These are phyloP conservation scores for Nasonovia ribisnigri DNA, from an alignment of 2,888 invertebrate genomes.

Conservation along the genomic window DNA sequence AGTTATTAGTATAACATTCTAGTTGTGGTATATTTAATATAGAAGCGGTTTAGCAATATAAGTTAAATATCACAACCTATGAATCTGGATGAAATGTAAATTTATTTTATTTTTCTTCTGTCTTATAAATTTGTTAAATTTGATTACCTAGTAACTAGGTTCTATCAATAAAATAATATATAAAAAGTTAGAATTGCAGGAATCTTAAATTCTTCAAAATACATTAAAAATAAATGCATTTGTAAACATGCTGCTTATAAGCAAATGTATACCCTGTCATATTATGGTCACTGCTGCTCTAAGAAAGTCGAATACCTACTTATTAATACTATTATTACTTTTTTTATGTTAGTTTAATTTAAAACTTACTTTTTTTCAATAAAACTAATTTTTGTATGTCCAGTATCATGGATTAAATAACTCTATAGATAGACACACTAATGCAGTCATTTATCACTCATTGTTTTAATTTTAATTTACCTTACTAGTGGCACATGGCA, in stretches of 20 bases:
- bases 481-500: no score
- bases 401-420: no score
- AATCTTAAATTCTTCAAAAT: neutral
- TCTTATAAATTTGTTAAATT: no score
- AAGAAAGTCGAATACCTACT: neutral
- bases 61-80: neutral
- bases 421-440: no score
- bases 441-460: no score
- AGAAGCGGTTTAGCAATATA: neutral
- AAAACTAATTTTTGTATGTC: neutral
- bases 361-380: neutral
- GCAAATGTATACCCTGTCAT: neutral
- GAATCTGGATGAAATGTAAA: neutral
- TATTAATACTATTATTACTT: neutral
- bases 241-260: neutral
- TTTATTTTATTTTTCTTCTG: neutral
- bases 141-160: neutral
- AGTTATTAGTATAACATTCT: no score
- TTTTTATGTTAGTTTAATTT: no score
- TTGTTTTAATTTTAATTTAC: no score
- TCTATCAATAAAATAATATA: neutral
- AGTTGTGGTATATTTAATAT: no score
- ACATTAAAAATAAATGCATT: no score
- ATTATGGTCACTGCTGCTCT: neutral
- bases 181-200: neutral